Percentiles rank a stretch among this genome's conserved stretches.
Conservation (phyloP, 2,797 vertebrate species). For the Gobionotothen gibberifrons region DNA sequence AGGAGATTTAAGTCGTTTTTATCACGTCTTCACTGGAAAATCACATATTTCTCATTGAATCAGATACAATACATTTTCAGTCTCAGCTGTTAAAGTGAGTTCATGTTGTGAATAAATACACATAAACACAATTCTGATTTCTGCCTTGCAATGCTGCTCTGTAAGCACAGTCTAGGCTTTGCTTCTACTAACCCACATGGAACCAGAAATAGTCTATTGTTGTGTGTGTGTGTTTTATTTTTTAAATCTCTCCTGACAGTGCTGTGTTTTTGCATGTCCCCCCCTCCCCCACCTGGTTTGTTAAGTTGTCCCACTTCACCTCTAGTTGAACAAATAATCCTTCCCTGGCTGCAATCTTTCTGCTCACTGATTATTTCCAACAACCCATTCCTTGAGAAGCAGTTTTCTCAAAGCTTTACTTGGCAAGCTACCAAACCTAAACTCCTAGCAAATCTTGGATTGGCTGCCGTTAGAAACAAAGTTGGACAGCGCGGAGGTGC, state of each 20-base stretch:
- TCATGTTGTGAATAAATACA: conserved; percentile 4
- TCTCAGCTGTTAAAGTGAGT: not conserved
- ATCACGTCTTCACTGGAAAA: not conserved
- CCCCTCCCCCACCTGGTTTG: too few species aligned
- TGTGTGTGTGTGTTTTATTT: conserved; percentile 40
- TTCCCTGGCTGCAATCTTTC: conserved; percentile 49
- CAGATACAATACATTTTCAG: not conserved
- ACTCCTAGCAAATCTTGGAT: conserved; percentile 31
- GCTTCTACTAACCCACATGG: conserved; percentile 52
- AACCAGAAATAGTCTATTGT: conserved; percentile 9
- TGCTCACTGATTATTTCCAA: conserved; percentile 46
- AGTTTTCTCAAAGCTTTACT: conserved; percentile 52
- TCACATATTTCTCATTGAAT: not conserved
- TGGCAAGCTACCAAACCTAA: conserved; percentile 35
- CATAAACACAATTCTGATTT: conserved; percentile 11
- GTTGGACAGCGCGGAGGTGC: conserved; percentile 27
- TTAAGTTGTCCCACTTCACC: conserved; percentile 23
- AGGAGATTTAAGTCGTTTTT: not conserved
- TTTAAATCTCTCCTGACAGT: too few species aligned
- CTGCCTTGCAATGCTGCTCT: conserved; percentile 36
- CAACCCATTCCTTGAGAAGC: conserved; percentile 40
- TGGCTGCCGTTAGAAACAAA: conserved; percentile 30
- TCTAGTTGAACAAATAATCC: conserved; percentile 40
- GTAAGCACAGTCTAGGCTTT: conserved; percentile 30
- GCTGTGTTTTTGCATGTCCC: too few species aligned